Conservation (phyloP, 2,797 vertebrate species). For the Rhinoraja longicauda region DNA sequence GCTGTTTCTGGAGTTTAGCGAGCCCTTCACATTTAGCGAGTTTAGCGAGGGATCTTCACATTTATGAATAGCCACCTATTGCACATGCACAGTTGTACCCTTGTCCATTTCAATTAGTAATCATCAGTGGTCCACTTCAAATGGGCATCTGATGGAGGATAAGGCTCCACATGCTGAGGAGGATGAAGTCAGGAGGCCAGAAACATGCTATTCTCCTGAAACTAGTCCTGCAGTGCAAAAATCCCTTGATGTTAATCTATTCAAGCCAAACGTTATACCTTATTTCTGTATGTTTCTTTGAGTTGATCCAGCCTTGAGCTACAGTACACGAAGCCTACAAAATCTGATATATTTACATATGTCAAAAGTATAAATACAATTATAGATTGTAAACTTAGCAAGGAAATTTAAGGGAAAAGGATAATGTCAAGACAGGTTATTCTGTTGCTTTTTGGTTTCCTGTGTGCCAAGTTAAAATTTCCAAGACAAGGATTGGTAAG, state of each 20-base stretch:
- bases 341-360: constrained; percentile 12
- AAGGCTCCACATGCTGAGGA: neutral
- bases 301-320: too few relatives aligned
- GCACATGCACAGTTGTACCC: neutral
- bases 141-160: neutral
- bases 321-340: neutral
- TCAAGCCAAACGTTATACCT: neutral
- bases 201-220: neutral
- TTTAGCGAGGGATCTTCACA: neutral
- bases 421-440: neutral
- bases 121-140: too few relatives aligned
- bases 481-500: neutral
- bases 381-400: neutral
- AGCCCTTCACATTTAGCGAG: too few relatives aligned
- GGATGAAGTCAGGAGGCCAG: neutral
- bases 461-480: neutral
- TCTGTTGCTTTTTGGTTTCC: neutral
- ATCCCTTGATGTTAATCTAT: neutral
- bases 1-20: neutral
- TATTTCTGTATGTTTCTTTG: neutral
- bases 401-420: neutral
- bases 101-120: neutral
- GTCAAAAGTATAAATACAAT: neutral
- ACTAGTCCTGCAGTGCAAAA: neutral
- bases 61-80: neutral